These are phyloP conservation scores for Hydrotaea diabolus DNA, from an alignment of 2,888 invertebrate species.

Conservation along the genomic window DNA sequence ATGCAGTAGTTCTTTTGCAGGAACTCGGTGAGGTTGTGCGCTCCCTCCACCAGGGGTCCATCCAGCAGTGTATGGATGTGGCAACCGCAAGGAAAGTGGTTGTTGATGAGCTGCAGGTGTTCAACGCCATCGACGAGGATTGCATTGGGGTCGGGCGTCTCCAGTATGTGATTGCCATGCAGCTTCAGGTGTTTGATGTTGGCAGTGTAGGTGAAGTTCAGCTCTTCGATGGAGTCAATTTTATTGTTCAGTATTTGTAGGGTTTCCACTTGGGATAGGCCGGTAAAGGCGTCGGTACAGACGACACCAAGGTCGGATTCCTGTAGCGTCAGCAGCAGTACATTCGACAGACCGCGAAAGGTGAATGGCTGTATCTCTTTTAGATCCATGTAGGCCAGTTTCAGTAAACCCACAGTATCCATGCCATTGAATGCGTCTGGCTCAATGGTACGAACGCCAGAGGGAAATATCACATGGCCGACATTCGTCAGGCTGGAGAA, in stretches of 20 bases:
- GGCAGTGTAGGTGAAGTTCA: constrained; percentile 87
- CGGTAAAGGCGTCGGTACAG: constrained; percentile 88
- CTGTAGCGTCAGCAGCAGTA: constrained; percentile 88
- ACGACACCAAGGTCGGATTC: constrained; percentile 91
- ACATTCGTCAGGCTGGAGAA: constrained; percentile 93
- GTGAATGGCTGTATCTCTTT: constrained; percentile 86
- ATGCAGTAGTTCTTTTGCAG: constrained; percentile 91
- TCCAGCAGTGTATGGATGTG: constrained; percentile 89
- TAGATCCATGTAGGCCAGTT: constrained; percentile 92
- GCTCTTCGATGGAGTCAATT: constrained; percentile 89
- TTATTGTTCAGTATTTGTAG: constrained; percentile 92
- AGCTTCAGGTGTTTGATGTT: constrained; percentile 87
- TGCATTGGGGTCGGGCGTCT: constrained; percentile 86
- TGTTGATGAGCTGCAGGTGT: constrained; percentile 86
- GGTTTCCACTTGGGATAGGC: constrained; percentile 86
- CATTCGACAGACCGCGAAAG: constrained; percentile 89
- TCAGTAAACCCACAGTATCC: constrained; percentile 90
- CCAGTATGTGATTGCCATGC: constrained; percentile 91
- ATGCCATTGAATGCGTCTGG: constrained; percentile 91
- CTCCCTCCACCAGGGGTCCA: constrained; percentile 87
- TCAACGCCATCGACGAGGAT: constrained; percentile 88
- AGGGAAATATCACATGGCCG: constrained; percentile 90
- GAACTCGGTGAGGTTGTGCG: constrained; percentile 84
- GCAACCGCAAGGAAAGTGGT: constrained; percentile 94
- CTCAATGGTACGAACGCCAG: constrained; percentile 88